Base-by-base conservation (phyloP, 2,797 vertebrate genomes). In the Paguma larvata region DNA sequence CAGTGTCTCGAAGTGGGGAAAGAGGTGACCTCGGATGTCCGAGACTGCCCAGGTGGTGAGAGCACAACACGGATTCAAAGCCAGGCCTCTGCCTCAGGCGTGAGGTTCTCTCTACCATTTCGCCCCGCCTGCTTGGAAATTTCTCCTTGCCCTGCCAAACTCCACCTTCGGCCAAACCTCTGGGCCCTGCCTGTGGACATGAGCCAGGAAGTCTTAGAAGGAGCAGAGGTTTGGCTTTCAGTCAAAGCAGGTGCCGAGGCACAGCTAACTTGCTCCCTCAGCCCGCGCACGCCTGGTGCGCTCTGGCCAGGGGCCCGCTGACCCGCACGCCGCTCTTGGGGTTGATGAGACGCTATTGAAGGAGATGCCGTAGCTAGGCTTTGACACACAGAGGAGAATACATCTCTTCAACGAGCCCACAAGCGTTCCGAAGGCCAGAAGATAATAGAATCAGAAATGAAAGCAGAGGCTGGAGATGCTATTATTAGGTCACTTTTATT, bases 401-500 rank as follows among this genome's bases (percentile, higher is more conserved):
- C 83, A 93, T 56, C 79, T 86, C 27, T 23, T 48, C 75, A 18
- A 73, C 16, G 38, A 83, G 51, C 12, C 73, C 3, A 1, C 19
- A 46, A 46, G 62, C 83, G 77, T 94, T 83, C 83, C 82, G 7
- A 92, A 92, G 68, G 86, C 67, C 77, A 73, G 73, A 83, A 94
- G 94, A 94, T 4, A 44, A 70, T 2, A 21, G 59, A 67, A 5
- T 78, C 59, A 75, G 70, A 96, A 88, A 77, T 27, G 59, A 92
- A 84, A 73, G 89, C 77, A 46, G 79, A 68, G 44, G 62, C 53
- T 80, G 59, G 75, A 46, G 79, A 86, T 56, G 86, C 85, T 85
- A 59, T 94, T 97, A 82, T 90, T 80, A 89, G 70, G 82, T 82
- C 63, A 41, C 48, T 91, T 82, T 67, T 80, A 90, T 87, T 72